Percentiles rank a stretch among this genome's conserved stretches.
Conservation (phyloP, 2,113 vertebrate species). For the Syngnathus typhle region DNA sequence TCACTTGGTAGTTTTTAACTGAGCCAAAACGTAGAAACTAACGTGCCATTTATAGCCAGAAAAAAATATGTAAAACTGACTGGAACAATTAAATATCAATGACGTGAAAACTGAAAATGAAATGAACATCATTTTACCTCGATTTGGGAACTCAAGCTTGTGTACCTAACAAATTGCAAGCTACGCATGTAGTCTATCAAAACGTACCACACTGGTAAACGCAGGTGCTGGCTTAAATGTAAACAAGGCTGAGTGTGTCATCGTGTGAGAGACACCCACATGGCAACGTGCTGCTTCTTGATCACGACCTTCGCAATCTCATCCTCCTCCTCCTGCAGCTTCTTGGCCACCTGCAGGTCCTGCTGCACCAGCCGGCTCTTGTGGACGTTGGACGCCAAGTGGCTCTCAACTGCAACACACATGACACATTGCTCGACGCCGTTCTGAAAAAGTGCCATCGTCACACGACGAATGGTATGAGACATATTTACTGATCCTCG, state of each 20-base stretch:
- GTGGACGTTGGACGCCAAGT: constrained; percentile 91
- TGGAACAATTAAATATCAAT: too few species aligned
- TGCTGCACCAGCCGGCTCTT: constrained; percentile 89
- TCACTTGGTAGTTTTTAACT: not conserved
- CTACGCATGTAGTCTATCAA: not conserved
- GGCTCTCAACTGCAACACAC: constrained; percentile 83
- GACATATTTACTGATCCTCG: constrained; percentile 26
- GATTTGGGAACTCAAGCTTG: too few species aligned
- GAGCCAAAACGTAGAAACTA: not conserved
- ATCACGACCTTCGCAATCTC: constrained; percentile 76
- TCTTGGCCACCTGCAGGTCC: constrained; percentile 89
- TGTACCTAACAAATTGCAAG: not conserved
- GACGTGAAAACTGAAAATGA: too few species aligned
- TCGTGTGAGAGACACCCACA: constrained; percentile 70
- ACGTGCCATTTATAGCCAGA: too few species aligned
- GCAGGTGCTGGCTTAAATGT: not conserved
- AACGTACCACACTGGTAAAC: not conserved
- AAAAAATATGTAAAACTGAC: too few species aligned
- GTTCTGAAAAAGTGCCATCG: constrained; percentile 17
- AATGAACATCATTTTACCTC: too few species aligned
- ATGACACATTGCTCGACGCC: constrained; percentile 16
- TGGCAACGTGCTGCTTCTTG: constrained; percentile 74
- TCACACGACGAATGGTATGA: constrained; percentile 12
- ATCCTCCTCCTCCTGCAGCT: constrained; percentile 91
- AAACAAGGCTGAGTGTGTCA: not conserved